phyloP scores from a whole-genome alignment of 2,888 invertebrate species.

The Phyllotreta striolata region DNA sequence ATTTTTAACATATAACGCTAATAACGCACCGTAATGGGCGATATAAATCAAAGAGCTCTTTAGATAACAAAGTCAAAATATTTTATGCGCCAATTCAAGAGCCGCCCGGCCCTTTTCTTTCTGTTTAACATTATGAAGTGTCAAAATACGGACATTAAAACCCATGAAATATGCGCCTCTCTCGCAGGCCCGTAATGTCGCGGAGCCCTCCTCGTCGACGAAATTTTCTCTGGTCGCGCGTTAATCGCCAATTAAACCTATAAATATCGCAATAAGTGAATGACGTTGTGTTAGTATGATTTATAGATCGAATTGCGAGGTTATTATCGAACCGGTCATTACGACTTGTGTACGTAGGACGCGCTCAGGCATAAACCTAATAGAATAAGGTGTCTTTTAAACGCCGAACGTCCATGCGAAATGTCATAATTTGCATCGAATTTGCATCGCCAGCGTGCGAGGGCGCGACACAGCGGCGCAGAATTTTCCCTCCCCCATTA shows the following conservation, averaged over 20 bases:
- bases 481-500: background rate
- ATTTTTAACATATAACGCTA: slow-evolving; percentile 13
- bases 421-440: slow-evolving; percentile 43
- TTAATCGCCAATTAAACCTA: slow-evolving; percentile 24
- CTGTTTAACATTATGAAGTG: slow-evolving; percentile 47
- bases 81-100: slow-evolving; percentile 39
- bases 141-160: slow-evolving; percentile 44
- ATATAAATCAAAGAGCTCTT: slow-evolving; percentile 38
- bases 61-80: slow-evolving; percentile 41
- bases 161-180: slow-evolving; percentile 40
- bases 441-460: slow-evolving; percentile 37
- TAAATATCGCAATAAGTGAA: slow-evolving; percentile 31
- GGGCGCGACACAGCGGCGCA: slow-evolving; percentile 28
- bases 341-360: slow-evolving; percentile 26
- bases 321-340: slow-evolving; percentile 35
- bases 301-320: slow-evolving; percentile 38
- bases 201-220: background rate
- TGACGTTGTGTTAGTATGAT: slow-evolving; percentile 40
- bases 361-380: slow-evolving; percentile 33
- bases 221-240: too few species aligned
- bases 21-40: slow-evolving; percentile 18
- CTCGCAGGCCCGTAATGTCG: slow-evolving; percentile 5
- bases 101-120: slow-evolving; percentile 40
- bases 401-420: slow-evolving; percentile 33
- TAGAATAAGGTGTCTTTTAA: slow-evolving; percentile 37